Evolutionary conservation across 2,888 invertebrate species (phyloP), one percentile per base, ranked within the genome.

Genomic region (Mechanitis mazaeus): DNA sequence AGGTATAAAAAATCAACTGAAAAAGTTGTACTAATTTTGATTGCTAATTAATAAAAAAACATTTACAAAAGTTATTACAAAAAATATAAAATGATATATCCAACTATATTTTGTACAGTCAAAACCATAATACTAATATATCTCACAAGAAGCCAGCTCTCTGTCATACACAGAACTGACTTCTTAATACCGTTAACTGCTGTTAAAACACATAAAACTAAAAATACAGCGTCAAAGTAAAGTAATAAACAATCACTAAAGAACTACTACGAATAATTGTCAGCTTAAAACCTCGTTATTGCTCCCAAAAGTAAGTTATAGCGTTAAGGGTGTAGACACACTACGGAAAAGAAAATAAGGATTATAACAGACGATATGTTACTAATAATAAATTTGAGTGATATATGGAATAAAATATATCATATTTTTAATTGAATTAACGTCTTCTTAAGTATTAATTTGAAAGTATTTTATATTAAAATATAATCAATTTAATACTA

Each of bases 161-260:
- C 61, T 60, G 64, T 63, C 59, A 61, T 63, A 58, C 55, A 67
- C 63, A 64, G 60, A 63, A 1, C 20, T 20, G 61, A 64, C 63
- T 70, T 67, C 68, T 66, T 72, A 71, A 74, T 68, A 66, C 70
- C 71, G 28, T 62, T 69, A 71, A 79, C 79, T 78, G 77, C 77
- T 81, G 83, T 79, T 72, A 79, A 83, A 84, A 84, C 82, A 83
- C 79, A 83, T 83, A 79, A 84, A 83, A 73, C 71, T 69, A 70
- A 79, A 83, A 84, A 83, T 83, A 82, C 77, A 75, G 72, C 77
- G 79, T 79, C 80, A 78, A 77, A 71, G 73, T 73, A 79, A 76
- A 68, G 76, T 69, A 72, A 83, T 85, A 85, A 85, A 85, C 80
- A 81, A 80, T 72, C 72, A 71, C 75, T 77, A 79, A 79, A 79